Percentiles rank a stretch among this genome's conserved stretches.
Conservation (phyloP, 2,113 vertebrate species). For the Pandion haliaetus region DNA sequence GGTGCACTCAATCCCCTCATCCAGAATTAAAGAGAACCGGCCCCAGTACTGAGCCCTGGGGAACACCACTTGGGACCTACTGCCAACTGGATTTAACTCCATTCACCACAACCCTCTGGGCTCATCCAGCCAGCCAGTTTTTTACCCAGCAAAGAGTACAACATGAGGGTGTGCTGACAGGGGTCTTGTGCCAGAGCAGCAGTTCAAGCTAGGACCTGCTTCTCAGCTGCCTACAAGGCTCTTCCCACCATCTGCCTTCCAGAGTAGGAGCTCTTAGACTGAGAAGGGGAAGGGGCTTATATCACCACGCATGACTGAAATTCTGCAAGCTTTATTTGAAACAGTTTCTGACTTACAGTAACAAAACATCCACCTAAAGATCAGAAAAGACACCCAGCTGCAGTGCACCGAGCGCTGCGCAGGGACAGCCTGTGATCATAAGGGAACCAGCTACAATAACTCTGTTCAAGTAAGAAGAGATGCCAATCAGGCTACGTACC, state of each 20-base stretch:
- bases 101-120: too few species aligned
- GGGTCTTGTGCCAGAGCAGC: not conserved
- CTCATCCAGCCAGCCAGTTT: too few species aligned
- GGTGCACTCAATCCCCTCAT: too few species aligned
- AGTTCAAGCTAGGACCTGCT: not conserved
- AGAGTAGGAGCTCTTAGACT: not conserved
- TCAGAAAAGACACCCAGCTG: not conserved
- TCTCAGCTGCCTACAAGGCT: not conserved
- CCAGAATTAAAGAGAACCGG: too few species aligned
- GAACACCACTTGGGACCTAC: too few species aligned
- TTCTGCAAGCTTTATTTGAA: not conserved
- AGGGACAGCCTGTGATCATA: fast-evolving
- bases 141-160: too few species aligned
- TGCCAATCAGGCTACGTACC: not conserved
- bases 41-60: too few species aligned
- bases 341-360: not conserved
- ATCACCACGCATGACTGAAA: not conserved
- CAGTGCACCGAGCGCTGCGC: fast-evolving
- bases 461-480: not conserved
- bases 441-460: not conserved
- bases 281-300: not conserved
- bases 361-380: not conserved
- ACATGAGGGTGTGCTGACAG: not conserved
- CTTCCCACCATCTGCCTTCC: not conserved
- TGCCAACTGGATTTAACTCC: too few species aligned